A percentile compares a stretch with the other conserved stretches of the same genome.
These are phyloP conservation scores for Drosophila nebulosa DNA, from an alignment of 1,140 invertebrate genomes.

Conservation along the genomic window DNA sequence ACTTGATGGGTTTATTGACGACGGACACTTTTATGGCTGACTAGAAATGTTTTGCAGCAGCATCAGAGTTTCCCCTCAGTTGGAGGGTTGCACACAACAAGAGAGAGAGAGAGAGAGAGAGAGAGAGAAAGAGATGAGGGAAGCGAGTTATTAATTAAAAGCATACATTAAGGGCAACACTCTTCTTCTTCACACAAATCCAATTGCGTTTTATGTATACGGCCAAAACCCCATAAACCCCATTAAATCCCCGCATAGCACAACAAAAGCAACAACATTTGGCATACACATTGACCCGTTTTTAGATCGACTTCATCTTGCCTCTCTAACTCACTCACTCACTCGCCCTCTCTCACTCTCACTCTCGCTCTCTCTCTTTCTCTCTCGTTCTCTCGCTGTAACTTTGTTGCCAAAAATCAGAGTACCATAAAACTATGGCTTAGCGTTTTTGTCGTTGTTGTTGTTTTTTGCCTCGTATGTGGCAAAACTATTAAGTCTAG, in stretches of 20 bases:
- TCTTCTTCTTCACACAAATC: slow-evolving; percentile 10
- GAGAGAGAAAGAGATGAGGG: slow-evolving; percentile 57
- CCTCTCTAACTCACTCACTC: too few species aligned
- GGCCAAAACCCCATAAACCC: slow-evolving; percentile 39
- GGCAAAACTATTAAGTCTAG: slow-evolving; percentile 49
- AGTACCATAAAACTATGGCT: slow-evolving; percentile 48
- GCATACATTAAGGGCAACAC: slow-evolving; percentile 50
- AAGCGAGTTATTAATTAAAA: slow-evolving; percentile 73
- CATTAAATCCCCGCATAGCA: slow-evolving; percentile 38
- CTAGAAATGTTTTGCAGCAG: slow-evolving; percentile 51
- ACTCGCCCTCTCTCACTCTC: too few species aligned
- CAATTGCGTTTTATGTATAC: slow-evolving; percentile 63
- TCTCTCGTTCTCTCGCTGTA: too few species aligned
- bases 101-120: background rate
- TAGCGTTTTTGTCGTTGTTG: slow-evolving; percentile 3
- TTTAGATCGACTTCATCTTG: slow-evolving; percentile 15
- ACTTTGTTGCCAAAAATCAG: slow-evolving; percentile 25
- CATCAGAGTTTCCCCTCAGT: slow-evolving; percentile 23
- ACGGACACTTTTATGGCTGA: slow-evolving; percentile 55
- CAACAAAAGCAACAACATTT: slow-evolving; percentile 31
- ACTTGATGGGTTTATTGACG: slow-evolving; percentile 58
- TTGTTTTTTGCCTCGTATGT: background rate
- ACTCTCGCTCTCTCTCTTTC: too few species aligned
- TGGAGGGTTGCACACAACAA: background rate
- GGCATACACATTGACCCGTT: slow-evolving; percentile 37